Evolutionary conservation across 2,797 vertebrate genomes (phyloP), one percentile per base, ranked within the genome.

Genomic region (Okamejei kenojei): DNA sequence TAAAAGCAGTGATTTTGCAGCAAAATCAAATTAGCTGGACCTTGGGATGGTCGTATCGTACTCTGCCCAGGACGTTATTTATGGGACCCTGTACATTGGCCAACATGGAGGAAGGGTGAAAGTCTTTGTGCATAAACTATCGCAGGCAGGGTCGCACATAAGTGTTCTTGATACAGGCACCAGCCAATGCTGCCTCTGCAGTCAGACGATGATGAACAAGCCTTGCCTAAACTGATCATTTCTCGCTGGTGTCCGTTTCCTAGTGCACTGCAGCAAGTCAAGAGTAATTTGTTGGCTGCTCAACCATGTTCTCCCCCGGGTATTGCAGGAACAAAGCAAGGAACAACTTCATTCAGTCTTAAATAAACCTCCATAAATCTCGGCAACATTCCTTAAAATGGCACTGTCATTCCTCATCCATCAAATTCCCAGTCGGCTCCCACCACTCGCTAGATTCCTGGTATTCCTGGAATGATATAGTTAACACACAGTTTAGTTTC

Each of bases 291-390:
- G 61, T 35, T 88, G n/a, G 84, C 65, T 88, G 21, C 61, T 88
- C 84, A 88, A 68, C n/a, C 84, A 88, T 88, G 26, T 2, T 61
- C 61, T 17, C 63, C n/a, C 63, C 63, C 21, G 61, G 84, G 1
- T 15, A 88, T 26, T 17, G 32, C 19, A 88, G 15, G 68, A 35
- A 68, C 63, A 88, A 88, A 32, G 35, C 63, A 35, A 32, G 63
- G 84, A 88, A 19, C 84, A 88, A 88, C 63, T 1, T 68, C n/a
- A 88, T 88, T 88, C 84, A 13, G 19, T 68, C 65, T 88, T 35
- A 88, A 88, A 19, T 68, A 88, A 88, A 68, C 17, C 84, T 35
- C 61, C 17, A 68, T 88, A 88, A 68, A 88, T 88, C 84, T 68
- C 84, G 21, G n/a, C 84, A 35, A 88, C 61, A 21, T 32, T 32